Conservation (phyloP, 2,797 vertebrate genomes). For the Molossus alvarezi region DNA sequence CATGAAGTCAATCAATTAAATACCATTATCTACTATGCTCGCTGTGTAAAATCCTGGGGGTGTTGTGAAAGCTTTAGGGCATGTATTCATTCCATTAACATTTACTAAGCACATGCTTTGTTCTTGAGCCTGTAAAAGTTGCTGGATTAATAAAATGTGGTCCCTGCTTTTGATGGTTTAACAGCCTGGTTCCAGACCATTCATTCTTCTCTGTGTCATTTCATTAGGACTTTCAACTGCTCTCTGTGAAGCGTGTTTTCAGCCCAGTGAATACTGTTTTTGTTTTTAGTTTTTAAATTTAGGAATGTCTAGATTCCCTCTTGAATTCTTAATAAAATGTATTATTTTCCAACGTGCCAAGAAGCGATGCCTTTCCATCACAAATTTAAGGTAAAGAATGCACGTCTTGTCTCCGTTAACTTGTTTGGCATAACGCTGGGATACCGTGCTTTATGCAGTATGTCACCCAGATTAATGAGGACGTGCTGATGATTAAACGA, state of each 20-base stretch:
- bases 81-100: background rate
- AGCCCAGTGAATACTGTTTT: background rate
- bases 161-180: slow-evolving; percentile 16
- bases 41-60: background rate
- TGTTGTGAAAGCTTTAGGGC: background rate
- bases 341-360: background rate
- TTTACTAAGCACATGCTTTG: background rate
- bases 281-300: slow-evolving; percentile 32
- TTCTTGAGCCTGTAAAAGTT: background rate
- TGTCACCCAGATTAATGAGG: slow-evolving; percentile 39
- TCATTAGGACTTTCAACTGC: background rate
- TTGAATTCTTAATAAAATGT: slow-evolving; percentile 24
- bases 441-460: background rate
- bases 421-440: background rate
- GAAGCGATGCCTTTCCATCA: background rate
- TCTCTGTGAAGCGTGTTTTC: background rate
- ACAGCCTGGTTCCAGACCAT: background rate
- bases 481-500: background rate
- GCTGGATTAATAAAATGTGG: slow-evolving; percentile 18
- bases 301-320: slow-evolving; percentile 40
- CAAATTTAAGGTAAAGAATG: background rate
- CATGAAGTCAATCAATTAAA: background rate
- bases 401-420: background rate
- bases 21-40: background rate
- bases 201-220: slow-evolving; percentile 23